Percentiles rank a stretch among this genome's conserved stretches.
Evolutionary conservation across 92 coral and sea anemone genomes (phyloP).

Genomic region (Scolanthus callimorphus): DNA sequence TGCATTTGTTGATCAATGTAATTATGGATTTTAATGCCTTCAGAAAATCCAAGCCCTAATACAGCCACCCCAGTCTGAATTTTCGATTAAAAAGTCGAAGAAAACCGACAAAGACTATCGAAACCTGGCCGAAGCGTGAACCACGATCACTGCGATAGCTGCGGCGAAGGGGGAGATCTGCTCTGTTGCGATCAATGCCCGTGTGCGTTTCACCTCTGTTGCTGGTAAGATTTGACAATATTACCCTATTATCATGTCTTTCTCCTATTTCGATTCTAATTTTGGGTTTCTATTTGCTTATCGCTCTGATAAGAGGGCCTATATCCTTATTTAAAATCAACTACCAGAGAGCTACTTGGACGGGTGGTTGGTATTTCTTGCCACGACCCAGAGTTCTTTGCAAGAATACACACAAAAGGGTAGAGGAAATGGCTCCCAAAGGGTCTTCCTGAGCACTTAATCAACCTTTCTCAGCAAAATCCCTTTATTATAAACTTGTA

Average conservation of each 20-base stretch:
- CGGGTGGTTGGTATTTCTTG: no score
- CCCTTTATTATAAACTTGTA: no score
- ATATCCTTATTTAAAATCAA: no score
- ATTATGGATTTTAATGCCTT: slow-evolving; percentile 20
- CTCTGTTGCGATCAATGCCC: slow-evolving; percentile 97
- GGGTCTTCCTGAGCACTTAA: no score
- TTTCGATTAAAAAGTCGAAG: slow-evolving; percentile 51
- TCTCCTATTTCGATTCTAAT: no score
- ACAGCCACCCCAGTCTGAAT: slow-evolving; percentile 92
- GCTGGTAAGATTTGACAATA: slow-evolving; percentile 66
- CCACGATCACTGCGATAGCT: slow-evolving; percentile 96
- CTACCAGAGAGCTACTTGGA: no score
- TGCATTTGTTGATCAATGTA: slow-evolving; percentile 9
- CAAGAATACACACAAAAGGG: no score
- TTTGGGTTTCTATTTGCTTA: no score
- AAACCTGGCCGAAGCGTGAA: slow-evolving; percentile 87
- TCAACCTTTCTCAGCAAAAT: no score
- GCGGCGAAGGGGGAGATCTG: slow-evolving; percentile 99
- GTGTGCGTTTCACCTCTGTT: slow-evolving; percentile 95
- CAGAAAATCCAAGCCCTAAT: slow-evolving; percentile 98
- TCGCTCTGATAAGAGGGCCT: no score
- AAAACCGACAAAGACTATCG: slow-evolving; percentile 88
- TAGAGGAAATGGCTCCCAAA: no score
- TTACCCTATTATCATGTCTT: neutral
- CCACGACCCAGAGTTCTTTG: slow-evolving; percentile 4